These are phyloP conservation scores for Agonopterix alstromeriana DNA, from an alignment of 2,888 invertebrate species.

Conservation along the genomic window DNA sequence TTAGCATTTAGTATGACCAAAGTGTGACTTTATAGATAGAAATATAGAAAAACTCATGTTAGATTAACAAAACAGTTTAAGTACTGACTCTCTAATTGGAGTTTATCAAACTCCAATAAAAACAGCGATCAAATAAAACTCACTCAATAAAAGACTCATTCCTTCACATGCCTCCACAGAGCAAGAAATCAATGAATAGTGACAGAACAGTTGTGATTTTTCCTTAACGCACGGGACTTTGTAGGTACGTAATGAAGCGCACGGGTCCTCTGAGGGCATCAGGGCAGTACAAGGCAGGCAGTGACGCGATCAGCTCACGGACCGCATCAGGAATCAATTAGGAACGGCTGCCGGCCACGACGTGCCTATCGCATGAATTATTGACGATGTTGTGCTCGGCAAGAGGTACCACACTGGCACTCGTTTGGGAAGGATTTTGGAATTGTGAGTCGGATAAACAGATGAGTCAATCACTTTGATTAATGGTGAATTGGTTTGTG, in stretches of 20 bases:
- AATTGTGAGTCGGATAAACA: constrained; percentile 12
- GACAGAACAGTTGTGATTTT: constrained; percentile 15
- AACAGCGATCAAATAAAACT: no score
- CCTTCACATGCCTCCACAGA: no score
- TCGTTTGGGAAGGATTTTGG: constrained; percentile 23
- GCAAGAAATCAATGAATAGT: neutral
- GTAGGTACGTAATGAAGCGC: constrained; percentile 68
- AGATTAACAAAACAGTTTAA: no score
- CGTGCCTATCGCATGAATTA: constrained; percentile 73
- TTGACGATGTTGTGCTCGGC: constrained; percentile 55
- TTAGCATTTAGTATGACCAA: no score
- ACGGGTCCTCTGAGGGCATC: constrained; percentile 56
- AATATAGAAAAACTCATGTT: no score
- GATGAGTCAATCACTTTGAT: no score
- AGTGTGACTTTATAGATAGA: no score
- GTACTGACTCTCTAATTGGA: no score
- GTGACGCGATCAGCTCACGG: constrained; percentile 68
- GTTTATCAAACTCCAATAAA: no score
- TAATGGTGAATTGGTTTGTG: no score
- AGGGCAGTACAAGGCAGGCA: constrained; percentile 64
- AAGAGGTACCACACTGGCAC: constrained; percentile 29
- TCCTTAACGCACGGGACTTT: constrained; percentile 37
- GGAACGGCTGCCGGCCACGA: constrained; percentile 66
- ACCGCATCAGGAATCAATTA: constrained; percentile 75
- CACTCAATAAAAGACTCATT: no score